Evolutionary conservation across 2,888 invertebrate genomes (phyloP).

Genomic region (Ophion slaviceki): DNA sequence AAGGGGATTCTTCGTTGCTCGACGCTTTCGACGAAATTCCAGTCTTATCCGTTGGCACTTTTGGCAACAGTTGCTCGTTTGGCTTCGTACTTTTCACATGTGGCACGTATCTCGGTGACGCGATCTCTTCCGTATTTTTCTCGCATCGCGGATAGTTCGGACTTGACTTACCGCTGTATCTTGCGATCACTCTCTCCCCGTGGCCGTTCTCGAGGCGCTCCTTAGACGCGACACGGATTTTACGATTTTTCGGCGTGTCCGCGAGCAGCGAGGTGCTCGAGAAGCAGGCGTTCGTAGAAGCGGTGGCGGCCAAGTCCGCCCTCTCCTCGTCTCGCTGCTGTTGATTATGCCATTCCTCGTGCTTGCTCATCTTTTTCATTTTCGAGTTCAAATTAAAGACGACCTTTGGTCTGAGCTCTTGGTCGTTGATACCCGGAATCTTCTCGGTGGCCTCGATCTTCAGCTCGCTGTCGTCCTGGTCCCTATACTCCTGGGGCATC

Average conservation of each 20-base stretch:
- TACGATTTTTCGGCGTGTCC: conserved; percentile 24
- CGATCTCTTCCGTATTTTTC: conserved; percentile 26
- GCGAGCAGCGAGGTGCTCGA: neutral
- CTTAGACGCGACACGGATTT: neutral
- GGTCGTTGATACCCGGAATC: conserved; percentile 40
- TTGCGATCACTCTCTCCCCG: conserved; percentile 14
- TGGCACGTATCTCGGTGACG: conserved; percentile 22
- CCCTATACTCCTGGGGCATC: conserved; percentile 23
- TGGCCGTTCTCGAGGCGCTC: neutral
- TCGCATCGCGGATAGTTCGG: neutral
- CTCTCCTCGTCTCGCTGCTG: conserved; percentile 43
- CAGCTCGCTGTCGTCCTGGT: neutral
- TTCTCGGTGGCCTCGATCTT: conserved; percentile 26
- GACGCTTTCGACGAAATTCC: neutral
- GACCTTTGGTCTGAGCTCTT: conserved; percentile 74
- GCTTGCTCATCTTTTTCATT: conserved; percentile 69
- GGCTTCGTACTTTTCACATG: conserved; percentile 44
- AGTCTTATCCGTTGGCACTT: neutral
- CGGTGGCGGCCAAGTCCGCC: neutral
- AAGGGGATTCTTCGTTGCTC: conserved; percentile 12
- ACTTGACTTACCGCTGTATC: conserved; percentile 6
- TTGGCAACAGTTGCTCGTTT: conserved; percentile 9
- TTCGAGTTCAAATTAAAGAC: conserved; percentile 76
- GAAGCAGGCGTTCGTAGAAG: neutral
- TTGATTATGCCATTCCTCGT: conserved; percentile 72